Conservation (phyloP, 2,113 vertebrate species). For the Apus apus region DNA sequence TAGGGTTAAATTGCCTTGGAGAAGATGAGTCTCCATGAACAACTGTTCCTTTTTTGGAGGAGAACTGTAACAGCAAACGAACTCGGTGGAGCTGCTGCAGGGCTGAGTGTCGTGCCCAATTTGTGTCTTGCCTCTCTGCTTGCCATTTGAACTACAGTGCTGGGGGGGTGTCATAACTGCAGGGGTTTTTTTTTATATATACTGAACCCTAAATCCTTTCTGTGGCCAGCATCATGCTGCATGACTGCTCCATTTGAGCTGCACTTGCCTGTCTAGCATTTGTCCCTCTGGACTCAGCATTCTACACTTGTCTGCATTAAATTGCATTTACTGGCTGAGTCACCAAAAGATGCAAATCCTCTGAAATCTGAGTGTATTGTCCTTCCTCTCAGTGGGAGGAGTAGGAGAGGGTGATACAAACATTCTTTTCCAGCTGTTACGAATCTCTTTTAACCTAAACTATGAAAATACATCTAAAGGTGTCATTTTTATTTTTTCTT, state of each 20-base stretch:
- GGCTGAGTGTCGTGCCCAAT: neutral
- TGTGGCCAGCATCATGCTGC: neutral
- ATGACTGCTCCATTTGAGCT: neutral
- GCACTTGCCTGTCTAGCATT: neutral
- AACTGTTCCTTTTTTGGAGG: neutral
- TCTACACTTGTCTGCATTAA: slow-evolving; percentile 29
- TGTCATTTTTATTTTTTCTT: neutral
- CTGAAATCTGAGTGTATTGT: neutral
- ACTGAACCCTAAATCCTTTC: neutral
- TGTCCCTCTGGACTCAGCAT: slow-evolving; percentile 4
- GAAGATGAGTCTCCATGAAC: neutral
- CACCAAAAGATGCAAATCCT: slow-evolving; percentile 47
- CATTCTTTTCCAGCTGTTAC: neutral
- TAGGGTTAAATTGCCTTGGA: neutral
- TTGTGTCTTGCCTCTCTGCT: neutral
- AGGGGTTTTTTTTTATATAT: neutral
- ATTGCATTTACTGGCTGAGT: slow-evolving; percentile 24
- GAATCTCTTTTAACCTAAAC: neutral
- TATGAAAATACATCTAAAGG: neutral
- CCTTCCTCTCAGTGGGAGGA: neutral
- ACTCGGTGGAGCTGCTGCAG: neutral
- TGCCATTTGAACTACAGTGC: neutral
- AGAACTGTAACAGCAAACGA: neutral
- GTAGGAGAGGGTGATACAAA: neutral
- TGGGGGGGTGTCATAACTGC: neutral